phyloP scores from a whole-genome alignment of 35 echinoderm and acorn worm species.

The Diadema setosum region DNA sequence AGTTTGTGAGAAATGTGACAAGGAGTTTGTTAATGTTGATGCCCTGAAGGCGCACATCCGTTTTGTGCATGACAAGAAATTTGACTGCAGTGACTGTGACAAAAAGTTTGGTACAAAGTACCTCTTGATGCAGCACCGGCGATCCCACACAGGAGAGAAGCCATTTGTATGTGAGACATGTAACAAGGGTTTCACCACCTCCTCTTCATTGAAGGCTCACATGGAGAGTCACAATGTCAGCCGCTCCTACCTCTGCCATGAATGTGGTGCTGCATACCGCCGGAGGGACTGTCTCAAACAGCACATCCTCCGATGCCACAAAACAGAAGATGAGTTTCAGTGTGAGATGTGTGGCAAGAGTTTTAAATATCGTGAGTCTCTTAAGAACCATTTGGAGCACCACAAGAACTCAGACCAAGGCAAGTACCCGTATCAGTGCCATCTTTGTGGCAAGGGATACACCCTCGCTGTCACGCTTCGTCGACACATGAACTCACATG shows the following conservation, averaged over 20 bases:
- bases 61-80: constrained; percentile 17
- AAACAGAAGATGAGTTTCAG: neutral
- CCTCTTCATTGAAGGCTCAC: neutral
- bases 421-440: constrained; percentile 1
- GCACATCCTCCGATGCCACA: neutral
- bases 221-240: neutral
- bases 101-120: constrained; percentile 19
- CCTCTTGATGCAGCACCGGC: neutral
- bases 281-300: constrained; percentile 10
- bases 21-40: neutral
- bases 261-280: constrained; percentile 5
- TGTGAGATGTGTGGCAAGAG: neutral
- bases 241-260: neutral
- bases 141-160: neutral
- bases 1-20: neutral
- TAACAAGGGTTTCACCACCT: neutral
- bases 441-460: neutral
- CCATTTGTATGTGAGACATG: neutral
- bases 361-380: neutral
- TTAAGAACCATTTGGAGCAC: constrained; percentile 11
- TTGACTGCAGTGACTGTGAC: neutral
- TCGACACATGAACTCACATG: neutral
- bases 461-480: neutral
- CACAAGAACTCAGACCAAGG: constrained; percentile 2
- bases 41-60: neutral